Conservation (phyloP, 2,113 vertebrate genomes). For the Regulus satrapa region DNA sequence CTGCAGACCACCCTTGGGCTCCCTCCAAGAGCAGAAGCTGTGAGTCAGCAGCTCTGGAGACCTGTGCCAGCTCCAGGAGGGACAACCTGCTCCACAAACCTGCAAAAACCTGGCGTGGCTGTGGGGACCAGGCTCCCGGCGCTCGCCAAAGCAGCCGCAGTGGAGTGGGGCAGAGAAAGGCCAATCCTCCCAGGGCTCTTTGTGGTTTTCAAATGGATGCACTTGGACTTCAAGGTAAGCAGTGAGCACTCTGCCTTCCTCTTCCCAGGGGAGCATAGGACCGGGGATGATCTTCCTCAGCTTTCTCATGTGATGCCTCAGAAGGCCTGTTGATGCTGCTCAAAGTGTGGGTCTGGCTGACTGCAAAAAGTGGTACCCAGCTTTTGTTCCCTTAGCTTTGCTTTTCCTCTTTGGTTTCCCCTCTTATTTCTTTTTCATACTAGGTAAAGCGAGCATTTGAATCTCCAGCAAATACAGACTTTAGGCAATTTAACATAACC, state of each 20-base stretch:
- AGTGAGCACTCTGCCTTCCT: background rate
- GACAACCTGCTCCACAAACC: background rate
- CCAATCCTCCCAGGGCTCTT: background rate
- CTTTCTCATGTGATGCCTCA: background rate
- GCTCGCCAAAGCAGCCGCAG: rapidly evolving
- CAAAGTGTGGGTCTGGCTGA: background rate
- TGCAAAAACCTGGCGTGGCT: rapidly evolving
- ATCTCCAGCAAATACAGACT: background rate
- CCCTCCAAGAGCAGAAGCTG: background rate
- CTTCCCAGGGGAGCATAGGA: background rate
- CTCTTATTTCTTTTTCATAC: background rate
- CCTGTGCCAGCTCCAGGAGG: background rate
- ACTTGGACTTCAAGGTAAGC: background rate
- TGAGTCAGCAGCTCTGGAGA: background rate
- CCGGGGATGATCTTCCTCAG: background rate
- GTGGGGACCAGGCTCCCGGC: background rate
- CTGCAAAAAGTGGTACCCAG: background rate
- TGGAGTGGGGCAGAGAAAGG: background rate
- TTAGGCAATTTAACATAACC: background rate
- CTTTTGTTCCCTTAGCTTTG: background rate
- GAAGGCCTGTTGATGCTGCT: background rate
- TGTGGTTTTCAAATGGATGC: background rate
- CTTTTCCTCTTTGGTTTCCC: background rate
- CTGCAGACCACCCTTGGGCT: background rate
- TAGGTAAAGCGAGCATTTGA: background rate